Base-by-base conservation (phyloP, 2,888 invertebrate species). In the Aleiodes testaceus region DNA sequence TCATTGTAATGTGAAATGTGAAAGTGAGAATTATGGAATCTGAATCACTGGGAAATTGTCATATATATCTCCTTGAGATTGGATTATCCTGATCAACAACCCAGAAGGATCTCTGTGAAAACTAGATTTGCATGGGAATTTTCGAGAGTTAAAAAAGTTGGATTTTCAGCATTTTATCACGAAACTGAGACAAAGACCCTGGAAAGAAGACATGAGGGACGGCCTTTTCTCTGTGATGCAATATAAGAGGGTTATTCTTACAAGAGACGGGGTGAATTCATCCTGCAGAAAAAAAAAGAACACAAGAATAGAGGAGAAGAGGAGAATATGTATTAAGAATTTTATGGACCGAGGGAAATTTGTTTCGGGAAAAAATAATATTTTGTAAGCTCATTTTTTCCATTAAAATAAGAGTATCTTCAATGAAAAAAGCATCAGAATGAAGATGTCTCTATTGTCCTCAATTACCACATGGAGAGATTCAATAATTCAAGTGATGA, bases 51-150 rank as follows among this genome's bases (percentile, higher is more conserved):
- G 16, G 36, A 42, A 42, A 59, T 59, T 18, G 42, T 30, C 9
- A 59, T 36, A 47, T 16, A 26, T 16, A 50, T 45, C 12, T 18
- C n/a, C 49, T 22, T 26, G 4, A 50, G 36, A 22, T 36, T 26
- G 30, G 49, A 50, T 65, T 65, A 65, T 50, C 26, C 50, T 65
- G 50, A 65, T 65, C 65, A 65, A 50, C 30, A 65, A 65, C 36
- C 49, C 36, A n/a, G 16, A 14, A 50, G n/a, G n/a, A 65, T 50
- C 49, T 50, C 11, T 26, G n/a, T 65, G 47, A 16, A 67, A 67
- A 53, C 42, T 44, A 44, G 67, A 66, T 66, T 50, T 30, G 12
- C 44, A 67, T 55, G 22, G 6, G 47, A 68, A 65, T 45, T 26
- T 65, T 22, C 16, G 26, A 47, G 36, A 36, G 47, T 20, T 45